phyloP scores from a whole-genome alignment of 2,888 invertebrate species.

The Rutpela maculata region DNA sequence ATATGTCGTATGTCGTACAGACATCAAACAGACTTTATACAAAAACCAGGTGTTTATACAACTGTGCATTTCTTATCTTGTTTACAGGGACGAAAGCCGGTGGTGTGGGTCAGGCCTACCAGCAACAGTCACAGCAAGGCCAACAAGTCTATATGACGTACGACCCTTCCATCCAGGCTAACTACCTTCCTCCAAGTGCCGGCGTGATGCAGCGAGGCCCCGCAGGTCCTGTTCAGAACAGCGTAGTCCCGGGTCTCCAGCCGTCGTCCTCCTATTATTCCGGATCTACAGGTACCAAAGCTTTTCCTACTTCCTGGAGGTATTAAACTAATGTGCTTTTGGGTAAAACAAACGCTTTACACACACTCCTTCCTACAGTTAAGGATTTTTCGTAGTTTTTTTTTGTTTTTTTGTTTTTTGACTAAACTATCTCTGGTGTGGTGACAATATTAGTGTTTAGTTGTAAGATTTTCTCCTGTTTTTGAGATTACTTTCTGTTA shows the following conservation, averaged over 20 bases:
- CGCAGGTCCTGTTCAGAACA: slow-evolving; percentile 74
- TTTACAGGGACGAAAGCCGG: slow-evolving; percentile 75
- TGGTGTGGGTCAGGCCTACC: slow-evolving; percentile 77
- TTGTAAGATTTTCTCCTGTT: slow-evolving; percentile 12
- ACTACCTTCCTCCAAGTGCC: slow-evolving; percentile 78
- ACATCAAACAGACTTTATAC: too few relatives aligned
- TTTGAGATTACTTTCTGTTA: slow-evolving; percentile 14
- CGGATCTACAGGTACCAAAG: slow-evolving; percentile 73
- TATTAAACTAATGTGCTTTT: slow-evolving; percentile 49
- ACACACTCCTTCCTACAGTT: slow-evolving; percentile 32
- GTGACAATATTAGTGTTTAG: slow-evolving; percentile 38
- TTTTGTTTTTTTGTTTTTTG: background rate
- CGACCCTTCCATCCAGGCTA: slow-evolving; percentile 76
- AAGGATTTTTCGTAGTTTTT: slow-evolving; percentile 36
- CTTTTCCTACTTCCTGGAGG: slow-evolving; percentile 64
- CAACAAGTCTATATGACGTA: slow-evolving; percentile 78
- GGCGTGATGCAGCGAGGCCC: slow-evolving; percentile 80
- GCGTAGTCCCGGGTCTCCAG: slow-evolving; percentile 74
- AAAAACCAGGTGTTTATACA: too few relatives aligned
- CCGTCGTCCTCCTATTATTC: slow-evolving; percentile 76
- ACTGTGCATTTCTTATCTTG: too few relatives aligned
- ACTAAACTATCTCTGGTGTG: slow-evolving; percentile 41
- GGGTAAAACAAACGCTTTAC: slow-evolving; percentile 36
- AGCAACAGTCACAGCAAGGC: slow-evolving; percentile 75
- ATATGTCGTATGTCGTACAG: too few relatives aligned